Conservation (phyloP, 2,797 vertebrate genomes). For the Xenopus petersii region DNA sequence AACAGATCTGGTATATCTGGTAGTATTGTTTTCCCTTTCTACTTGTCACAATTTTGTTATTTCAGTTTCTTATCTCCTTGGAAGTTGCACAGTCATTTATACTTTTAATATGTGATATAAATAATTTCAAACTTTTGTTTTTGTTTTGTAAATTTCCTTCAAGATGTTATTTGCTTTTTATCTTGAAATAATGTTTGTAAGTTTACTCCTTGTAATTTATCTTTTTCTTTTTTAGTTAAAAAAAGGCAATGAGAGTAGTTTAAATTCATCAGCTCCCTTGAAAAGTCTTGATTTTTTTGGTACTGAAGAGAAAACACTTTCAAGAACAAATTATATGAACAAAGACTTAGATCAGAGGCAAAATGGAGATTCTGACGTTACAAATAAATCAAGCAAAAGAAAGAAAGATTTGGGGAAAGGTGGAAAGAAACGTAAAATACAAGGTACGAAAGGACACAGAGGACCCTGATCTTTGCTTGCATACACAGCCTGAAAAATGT, state of each 20-base stretch:
- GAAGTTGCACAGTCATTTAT: too few relatives aligned
- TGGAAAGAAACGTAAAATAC: slow-evolving; percentile 51
- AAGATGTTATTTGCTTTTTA: too few relatives aligned
- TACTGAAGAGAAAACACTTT: slow-evolving; percentile 39
- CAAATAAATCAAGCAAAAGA: slow-evolving; percentile 56
- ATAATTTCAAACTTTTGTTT: too few relatives aligned
- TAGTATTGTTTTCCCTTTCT: too few relatives aligned
- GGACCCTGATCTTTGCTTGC: too few relatives aligned
- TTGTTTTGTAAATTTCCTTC: too few relatives aligned
- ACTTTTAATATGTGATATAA: too few relatives aligned
- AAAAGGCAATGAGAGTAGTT: slow-evolving; percentile 55
- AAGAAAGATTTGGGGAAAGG: slow-evolving; percentile 21
- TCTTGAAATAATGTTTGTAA: too few relatives aligned
- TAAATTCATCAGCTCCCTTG: slow-evolving; percentile 49
- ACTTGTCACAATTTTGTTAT: too few relatives aligned
- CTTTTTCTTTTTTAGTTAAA: slow-evolving; percentile 59
- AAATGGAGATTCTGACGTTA: slow-evolving; percentile 4
- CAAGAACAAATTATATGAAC: slow-evolving; percentile 33
- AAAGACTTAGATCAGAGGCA: not conserved
- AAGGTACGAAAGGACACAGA: not conserved
- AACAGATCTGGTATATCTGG: too few relatives aligned
- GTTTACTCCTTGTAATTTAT: not conserved
- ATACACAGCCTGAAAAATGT: too few relatives aligned
- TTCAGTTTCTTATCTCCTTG: too few relatives aligned
- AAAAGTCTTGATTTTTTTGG: slow-evolving; percentile 79